Conservation (phyloP, 2,888 invertebrate genomes). For the Oegoconia quadripuncta region DNA sequence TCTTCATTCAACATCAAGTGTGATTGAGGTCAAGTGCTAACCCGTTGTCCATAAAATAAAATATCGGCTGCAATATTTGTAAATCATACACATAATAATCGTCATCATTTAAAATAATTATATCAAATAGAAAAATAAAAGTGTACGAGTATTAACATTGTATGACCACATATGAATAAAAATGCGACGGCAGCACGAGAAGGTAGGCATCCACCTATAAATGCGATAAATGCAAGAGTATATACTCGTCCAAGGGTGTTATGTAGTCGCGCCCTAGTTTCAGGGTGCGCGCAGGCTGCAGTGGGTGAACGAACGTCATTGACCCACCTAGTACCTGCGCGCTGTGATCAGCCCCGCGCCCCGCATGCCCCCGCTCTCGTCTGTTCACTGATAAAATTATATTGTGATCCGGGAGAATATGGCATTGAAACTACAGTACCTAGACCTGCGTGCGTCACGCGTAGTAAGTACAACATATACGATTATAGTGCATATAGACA, state of each 20-base stretch:
- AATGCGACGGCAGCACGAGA: constrained; percentile 6
- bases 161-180: no score
- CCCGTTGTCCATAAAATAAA: no score
- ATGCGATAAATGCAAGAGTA: constrained; percentile 27
- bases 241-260: constrained; percentile 30
- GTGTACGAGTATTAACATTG: no score
- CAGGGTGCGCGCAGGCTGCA: constrained; percentile 49
- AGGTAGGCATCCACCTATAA: no score
- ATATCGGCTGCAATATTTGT: no score
- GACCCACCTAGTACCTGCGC: constrained; percentile 66
- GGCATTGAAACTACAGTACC: constrained; percentile 51
- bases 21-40: no score
- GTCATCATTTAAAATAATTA: no score
- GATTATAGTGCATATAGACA: neutral
- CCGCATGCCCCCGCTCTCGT: constrained; percentile 13
- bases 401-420: constrained; percentile 59
- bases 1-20: no score
- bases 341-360: constrained; percentile 23
- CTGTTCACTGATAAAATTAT: constrained; percentile 48
- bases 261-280: constrained; percentile 59
- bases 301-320: constrained; percentile 52
- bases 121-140: no score
- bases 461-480: neutral
- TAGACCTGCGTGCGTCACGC: constrained; percentile 13
- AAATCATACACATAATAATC: no score